Conservation (phyloP, 1,140 invertebrate species). For the Holcopasites calliopsidis region DNA sequence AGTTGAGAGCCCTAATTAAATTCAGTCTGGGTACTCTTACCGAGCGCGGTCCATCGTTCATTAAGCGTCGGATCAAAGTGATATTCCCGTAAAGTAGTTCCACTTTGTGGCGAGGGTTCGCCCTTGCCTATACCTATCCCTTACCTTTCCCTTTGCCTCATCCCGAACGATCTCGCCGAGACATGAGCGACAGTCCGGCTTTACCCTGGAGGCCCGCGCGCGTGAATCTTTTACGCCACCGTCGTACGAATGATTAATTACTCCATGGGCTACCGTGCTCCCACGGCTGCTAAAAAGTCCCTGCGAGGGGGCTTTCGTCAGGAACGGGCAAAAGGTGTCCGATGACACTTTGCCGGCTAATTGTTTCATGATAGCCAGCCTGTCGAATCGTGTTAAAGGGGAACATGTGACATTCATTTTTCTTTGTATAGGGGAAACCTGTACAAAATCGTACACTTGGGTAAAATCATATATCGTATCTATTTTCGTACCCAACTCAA, state of each 20-base stretch:
- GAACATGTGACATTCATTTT: too few species aligned
- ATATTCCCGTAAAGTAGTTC: conserved; percentile 71
- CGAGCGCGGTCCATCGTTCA: conserved; percentile 71
- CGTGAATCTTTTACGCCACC: conserved; percentile 56
- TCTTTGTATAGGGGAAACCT: too few species aligned
- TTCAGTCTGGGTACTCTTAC: conserved; percentile 77
- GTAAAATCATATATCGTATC: too few species aligned
- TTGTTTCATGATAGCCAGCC: conserved; percentile 1
- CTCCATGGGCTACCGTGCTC: conserved; percentile 20
- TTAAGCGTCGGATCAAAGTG: conserved; percentile 77
- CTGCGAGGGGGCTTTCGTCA: neutral
- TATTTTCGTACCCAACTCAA: too few species aligned
- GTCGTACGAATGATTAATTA: conserved; percentile 59
- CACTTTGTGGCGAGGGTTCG: conserved; percentile 59
- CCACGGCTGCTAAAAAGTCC: conserved; percentile 31
- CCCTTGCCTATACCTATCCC: conserved; percentile 48
- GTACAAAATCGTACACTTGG: too few species aligned
- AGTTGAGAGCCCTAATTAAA: conserved; percentile 78
- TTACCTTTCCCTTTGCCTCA: conserved; percentile 42
- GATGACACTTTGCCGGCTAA: conserved; percentile 9
- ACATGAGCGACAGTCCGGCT: conserved; percentile 45
- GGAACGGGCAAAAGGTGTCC: neutral
- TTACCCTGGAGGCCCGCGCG: conserved; percentile 34
- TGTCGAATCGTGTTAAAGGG: conserved; percentile 12
- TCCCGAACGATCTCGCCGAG: conserved; percentile 11